A percentile compares a stretch with the other conserved stretches of the same genome.
Conservation (phyloP, 2,797 vertebrate species). For the Hemitrygon akajei region DNA sequence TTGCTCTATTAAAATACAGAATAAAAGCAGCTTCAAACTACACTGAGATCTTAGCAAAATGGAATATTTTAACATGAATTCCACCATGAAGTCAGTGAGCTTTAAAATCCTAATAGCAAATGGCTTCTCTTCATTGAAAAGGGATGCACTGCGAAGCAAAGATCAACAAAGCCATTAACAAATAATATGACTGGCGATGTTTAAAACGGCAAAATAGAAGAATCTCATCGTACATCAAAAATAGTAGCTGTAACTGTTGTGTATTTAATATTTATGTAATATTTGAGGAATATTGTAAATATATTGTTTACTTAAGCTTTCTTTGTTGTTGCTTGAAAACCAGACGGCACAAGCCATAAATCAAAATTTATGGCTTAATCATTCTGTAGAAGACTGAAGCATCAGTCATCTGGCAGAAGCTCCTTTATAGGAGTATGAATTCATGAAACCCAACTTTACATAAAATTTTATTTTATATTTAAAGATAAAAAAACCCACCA, state of each 20-base stretch:
- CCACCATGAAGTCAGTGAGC: conserved; percentile 62
- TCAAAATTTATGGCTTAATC: neutral
- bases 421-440: neutral
- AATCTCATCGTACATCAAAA: conserved; percentile 61
- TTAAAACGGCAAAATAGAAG: conserved; percentile 66
- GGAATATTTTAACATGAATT: neutral
- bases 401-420: neutral
- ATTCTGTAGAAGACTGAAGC: neutral
- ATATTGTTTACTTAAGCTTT: too few species aligned
- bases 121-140: conserved; percentile 75
- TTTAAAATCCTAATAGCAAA: conserved; percentile 82
- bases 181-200: conserved; percentile 82
- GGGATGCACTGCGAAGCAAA: conserved; percentile 58
- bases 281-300: too few species aligned
- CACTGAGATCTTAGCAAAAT: neutral
- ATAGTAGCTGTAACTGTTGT: conserved; percentile 53
- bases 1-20: neutral
- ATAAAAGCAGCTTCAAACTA: neutral
- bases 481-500: neutral
- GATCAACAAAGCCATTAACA: conserved; percentile 76
- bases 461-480: neutral
- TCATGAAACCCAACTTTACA: neutral
- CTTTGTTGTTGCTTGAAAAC: neutral
- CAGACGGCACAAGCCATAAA: neutral
- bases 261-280: too few species aligned